Conservation (phyloP, 2,113 vertebrate genomes). For the Hydrolagus affinis region DNA sequence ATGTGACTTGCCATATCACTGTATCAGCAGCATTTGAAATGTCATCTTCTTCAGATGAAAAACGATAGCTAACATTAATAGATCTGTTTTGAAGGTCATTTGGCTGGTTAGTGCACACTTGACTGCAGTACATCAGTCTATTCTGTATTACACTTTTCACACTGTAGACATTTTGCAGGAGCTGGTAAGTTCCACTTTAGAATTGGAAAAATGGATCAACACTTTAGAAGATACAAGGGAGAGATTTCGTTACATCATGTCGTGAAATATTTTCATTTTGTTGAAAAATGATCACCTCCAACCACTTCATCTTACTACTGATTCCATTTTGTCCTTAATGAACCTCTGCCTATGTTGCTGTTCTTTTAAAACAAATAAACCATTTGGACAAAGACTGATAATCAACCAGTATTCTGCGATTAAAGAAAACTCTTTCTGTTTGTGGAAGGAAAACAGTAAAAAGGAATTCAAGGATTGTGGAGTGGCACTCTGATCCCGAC, state of each 20-base stretch:
- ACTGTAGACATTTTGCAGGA: neutral
- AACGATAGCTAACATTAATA: constrained; percentile 13
- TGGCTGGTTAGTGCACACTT: neutral
- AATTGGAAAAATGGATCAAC: neutral
- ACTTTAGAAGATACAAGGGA: neutral
- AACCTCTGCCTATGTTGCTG: neutral
- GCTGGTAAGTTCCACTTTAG: neutral
- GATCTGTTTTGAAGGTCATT: constrained; percentile 20
- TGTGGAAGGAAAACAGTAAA: neutral
- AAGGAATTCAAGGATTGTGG: constrained; percentile 18
- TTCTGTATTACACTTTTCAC: constrained; percentile 9
- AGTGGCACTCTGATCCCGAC: neutral
- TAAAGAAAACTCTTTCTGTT: neutral
- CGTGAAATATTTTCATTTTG: neutral
- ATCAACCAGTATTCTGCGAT: neutral
- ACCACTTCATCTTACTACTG: neutral
- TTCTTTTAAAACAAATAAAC: constrained; percentile 5
- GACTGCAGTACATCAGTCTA: neutral
- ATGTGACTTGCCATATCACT: constrained; percentile 5
- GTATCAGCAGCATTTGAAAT: constrained; percentile 23
- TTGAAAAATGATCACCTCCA: neutral
- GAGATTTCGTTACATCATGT: neutral
- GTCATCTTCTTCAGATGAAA: constrained; percentile 12
- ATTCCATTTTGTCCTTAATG: constrained; percentile 5
- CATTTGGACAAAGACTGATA: neutral